Evolutionary conservation across 2,797 vertebrate genomes (phyloP), one percentile per base, ranked within the genome.

Genomic region (Graptemys geographica): DNA sequence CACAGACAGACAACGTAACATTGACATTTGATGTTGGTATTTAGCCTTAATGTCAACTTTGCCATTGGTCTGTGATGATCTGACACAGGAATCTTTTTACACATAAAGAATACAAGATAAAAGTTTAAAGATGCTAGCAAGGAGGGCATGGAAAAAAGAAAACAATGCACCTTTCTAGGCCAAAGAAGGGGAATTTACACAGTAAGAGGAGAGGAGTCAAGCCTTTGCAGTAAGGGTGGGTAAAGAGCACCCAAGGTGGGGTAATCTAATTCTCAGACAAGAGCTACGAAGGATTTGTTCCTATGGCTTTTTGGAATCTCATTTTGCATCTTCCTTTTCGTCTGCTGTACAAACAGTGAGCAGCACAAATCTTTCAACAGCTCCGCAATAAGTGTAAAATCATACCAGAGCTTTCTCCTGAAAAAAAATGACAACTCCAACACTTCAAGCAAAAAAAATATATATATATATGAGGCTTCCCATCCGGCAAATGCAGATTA

Each of bases 31-130:
- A 80, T 65, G 12, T 19, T 83, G 74, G 4, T 89, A 88, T 94
- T 96, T 89, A 92, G 79, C 69, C 47, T n/a, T 86, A 92, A 84
- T 3, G 25, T 90, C 88, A 94, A 11, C 33, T 87, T 90, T 5
- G 49, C 27, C 76, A 25, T 91, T 93, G 89, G 44, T 47, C 44
- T 83, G 52, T 85, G 87, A 80, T 18, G 0, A 79, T 88, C 74
- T 88, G 31, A 79, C 21, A 33, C 1, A 0, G 8, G 16, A 37
- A 81, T 56, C 25, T 83, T 84, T 62, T 31, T 83, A 80, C 4
- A 74, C 59, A 8, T 79, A 81, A 15, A 96, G 82, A 55, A n/a
- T 86, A 11, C 10, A 89, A 89, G 76, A 62, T 27, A 10, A 85
- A 23, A n/a, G 15, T 5, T 1, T 10, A 55, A 89, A 87, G 8